Evolutionary conservation across 2,797 vertebrate genomes (phyloP).

Genomic region (Gymnothorax reevesii): DNA sequence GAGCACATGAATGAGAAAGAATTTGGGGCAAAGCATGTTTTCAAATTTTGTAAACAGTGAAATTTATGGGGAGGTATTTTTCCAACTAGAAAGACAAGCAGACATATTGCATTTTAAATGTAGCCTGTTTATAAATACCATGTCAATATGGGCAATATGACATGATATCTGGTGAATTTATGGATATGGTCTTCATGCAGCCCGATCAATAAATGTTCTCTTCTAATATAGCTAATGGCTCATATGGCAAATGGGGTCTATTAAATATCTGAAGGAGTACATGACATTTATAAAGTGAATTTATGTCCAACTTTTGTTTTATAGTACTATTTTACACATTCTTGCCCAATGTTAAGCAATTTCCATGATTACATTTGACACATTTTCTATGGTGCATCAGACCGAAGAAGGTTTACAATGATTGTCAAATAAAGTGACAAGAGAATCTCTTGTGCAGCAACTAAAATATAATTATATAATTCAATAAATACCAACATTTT

Average conservation of each 20-base stretch:
- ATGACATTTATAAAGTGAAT: conserved; percentile 58
- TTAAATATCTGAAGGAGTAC: conserved; percentile 62
- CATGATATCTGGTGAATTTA: conserved; percentile 66
- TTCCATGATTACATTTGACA: conserved; percentile 66
- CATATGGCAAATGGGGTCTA: conserved; percentile 67
- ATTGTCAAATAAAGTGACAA: conserved; percentile 11
- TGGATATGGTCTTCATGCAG: conserved; percentile 57
- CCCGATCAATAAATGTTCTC: conserved; percentile 68
- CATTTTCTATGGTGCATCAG: conserved; percentile 47
- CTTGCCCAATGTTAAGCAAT: conserved; percentile 61
- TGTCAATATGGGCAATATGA: conserved; percentile 56
- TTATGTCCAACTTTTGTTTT: conserved; percentile 65
- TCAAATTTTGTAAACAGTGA: no score
- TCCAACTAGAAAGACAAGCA: not conserved
- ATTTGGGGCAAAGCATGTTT: not conserved
- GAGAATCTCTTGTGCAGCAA: not conserved
- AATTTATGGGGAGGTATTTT: not conserved
- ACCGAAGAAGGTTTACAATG: conserved; percentile 49
- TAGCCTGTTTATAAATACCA: conserved; percentile 56
- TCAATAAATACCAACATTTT: not conserved
- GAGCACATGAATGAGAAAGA: not conserved
- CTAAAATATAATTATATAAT: not conserved
- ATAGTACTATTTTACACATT: conserved; percentile 58
- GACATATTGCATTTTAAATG: conserved; percentile 15
- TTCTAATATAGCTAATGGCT: conserved; percentile 73